Conservation (phyloP, 2,888 invertebrate species). For the Physocephala rufipes region DNA sequence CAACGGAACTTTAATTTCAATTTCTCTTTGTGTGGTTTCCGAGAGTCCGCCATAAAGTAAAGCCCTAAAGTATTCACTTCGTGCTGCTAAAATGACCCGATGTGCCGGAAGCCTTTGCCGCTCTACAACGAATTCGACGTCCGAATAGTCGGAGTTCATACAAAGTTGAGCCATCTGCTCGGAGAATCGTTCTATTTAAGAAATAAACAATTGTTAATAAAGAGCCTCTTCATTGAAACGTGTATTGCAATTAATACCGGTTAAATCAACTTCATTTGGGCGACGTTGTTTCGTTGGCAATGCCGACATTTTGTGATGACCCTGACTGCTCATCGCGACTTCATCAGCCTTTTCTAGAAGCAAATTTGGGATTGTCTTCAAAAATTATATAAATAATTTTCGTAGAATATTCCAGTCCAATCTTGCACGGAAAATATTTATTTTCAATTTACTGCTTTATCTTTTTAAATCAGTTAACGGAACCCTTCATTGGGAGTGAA, state of each 20-base stretch:
- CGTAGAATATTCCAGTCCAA: too few relatives aligned
- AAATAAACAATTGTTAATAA: background rate
- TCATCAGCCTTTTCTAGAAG: background rate
- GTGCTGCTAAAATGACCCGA: constrained; percentile 86
- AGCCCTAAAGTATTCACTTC: constrained; percentile 95
- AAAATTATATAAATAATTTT: background rate
- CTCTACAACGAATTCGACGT: constrained; percentile 88
- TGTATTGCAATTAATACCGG: constrained; percentile 62
- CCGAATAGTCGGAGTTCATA: constrained; percentile 88
- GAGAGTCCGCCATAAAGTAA: constrained; percentile 81
- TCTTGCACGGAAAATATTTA: too few relatives aligned
- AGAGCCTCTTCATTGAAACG: background rate
- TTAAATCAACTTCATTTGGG: constrained; percentile 72
- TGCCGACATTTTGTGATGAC: constrained; percentile 67
- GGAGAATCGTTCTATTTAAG: constrained; percentile 73
- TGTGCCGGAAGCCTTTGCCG: constrained; percentile 68
- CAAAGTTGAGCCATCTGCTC: constrained; percentile 88
- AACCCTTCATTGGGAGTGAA: too few relatives aligned
- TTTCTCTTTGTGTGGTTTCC: constrained; percentile 80
- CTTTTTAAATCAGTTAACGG: too few relatives aligned
- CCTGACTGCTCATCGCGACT: constrained; percentile 63
- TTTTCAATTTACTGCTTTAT: too few relatives aligned
- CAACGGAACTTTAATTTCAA: constrained; percentile 83
- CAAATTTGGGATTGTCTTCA: background rate
- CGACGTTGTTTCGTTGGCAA: constrained; percentile 66